These are phyloP conservation scores for Montipora cactus DNA, from an alignment of 64 coral and sea anemone genomes.

Conservation along the genomic window DNA sequence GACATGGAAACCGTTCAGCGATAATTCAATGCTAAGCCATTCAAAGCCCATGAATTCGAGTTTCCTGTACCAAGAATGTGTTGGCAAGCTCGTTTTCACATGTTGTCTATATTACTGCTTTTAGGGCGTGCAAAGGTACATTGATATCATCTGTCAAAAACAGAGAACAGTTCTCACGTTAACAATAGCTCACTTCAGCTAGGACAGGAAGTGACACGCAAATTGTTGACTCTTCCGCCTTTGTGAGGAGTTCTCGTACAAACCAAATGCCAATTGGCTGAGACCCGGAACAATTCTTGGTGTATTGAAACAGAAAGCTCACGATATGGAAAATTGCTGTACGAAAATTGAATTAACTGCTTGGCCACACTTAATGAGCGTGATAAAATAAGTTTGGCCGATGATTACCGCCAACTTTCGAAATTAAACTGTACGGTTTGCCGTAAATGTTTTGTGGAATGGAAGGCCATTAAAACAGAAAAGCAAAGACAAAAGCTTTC, in stretches of 20 bases:
- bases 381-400: neutral
- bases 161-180: too few species aligned
- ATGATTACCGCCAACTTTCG: neutral
- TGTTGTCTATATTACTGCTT: too few species aligned
- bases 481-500: neutral
- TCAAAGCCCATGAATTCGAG: too few species aligned
- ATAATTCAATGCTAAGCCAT: too few species aligned
- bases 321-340: neutral
- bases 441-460: neutral
- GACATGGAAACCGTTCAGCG: too few species aligned
- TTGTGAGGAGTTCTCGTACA: neutral
- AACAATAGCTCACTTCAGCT: neutral
- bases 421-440: neutral
- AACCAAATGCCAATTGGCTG: neutral
- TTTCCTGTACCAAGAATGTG: too few species aligned
- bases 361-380: neutral
- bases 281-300: neutral
- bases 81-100: too few species aligned
- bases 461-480: neutral
- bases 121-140: neutral
- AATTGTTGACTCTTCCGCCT: neutral
- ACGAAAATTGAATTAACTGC: neutral
- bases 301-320: neutral
- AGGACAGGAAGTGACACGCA: neutral
- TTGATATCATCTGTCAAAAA: too few species aligned